Percentiles rank a stretch among this genome's conserved stretches.
Evolutionary conservation across 2,113 vertebrate species (phyloP).

Genomic region (Pelmatolapia mariae): DNA sequence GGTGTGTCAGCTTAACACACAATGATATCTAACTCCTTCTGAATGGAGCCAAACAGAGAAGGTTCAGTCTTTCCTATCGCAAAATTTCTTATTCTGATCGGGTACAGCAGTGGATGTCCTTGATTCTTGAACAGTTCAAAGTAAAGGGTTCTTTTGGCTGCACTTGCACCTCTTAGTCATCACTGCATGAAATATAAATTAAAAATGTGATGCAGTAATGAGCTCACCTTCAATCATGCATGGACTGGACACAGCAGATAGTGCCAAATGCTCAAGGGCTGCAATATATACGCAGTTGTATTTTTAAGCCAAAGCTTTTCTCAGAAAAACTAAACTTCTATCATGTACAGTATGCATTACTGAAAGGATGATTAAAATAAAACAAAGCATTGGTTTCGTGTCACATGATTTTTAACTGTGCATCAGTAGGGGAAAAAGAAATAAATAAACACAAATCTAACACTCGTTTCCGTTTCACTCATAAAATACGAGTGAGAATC

Average conservation of each 20-base stretch:
- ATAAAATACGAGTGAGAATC: neutral
- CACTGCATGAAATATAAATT: neutral
- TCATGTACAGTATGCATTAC: neutral
- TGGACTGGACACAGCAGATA: neutral
- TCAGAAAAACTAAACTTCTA: neutral
- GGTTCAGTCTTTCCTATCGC: neutral
- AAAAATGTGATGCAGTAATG: neutral
- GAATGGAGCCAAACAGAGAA: neutral
- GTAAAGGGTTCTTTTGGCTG: neutral
- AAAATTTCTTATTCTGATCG: neutral
- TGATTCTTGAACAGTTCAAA: neutral
- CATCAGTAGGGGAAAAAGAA: neutral
- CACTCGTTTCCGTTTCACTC: neutral
- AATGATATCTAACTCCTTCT: constrained; percentile 12
- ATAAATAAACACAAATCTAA: neutral
- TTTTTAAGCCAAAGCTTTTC: neutral
- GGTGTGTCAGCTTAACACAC: constrained; percentile 35
- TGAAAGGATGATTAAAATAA: neutral
- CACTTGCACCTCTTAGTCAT: neutral
- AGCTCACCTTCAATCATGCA: neutral
- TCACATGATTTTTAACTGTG: neutral
- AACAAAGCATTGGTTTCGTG: neutral
- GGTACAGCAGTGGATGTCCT: neutral
- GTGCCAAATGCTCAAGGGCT: neutral
- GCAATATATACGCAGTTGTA: neutral